Evolutionary conservation across 2,113 vertebrate genomes (phyloP).

Genomic region (Eupsittula cactorum): DNA sequence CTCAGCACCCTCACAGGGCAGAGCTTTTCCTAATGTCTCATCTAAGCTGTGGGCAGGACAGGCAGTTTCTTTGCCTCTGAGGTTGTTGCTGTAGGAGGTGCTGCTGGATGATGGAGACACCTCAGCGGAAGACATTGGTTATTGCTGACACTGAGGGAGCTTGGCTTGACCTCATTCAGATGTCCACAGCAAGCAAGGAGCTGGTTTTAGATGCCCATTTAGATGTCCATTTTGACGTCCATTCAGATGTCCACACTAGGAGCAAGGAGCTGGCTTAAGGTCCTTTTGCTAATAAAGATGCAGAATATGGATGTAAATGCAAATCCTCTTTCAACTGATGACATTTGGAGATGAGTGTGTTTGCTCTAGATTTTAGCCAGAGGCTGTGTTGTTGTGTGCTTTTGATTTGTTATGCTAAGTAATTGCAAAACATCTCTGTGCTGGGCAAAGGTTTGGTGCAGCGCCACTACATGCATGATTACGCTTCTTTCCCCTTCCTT

Average conservation of each 20-base stretch:
- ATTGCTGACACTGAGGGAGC: not conserved
- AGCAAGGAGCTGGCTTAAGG: not conserved
- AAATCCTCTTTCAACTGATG: slow-evolving; percentile 10
- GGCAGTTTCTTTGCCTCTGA: not conserved
- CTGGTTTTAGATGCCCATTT: not conserved
- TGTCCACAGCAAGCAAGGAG: accelerated
- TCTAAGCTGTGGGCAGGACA: not conserved
- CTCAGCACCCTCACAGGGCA: not conserved
- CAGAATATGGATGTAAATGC: not conserved
- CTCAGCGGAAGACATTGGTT: not conserved
- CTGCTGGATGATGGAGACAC: not conserved
- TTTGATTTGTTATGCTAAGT: slow-evolving; percentile 26
- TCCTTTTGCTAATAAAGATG: not conserved
- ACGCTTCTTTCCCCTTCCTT: not conserved
- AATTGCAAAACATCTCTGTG: not conserved
- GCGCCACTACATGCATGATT: not conserved
- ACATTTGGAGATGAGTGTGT: not conserved
- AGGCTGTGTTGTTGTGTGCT: not conserved
- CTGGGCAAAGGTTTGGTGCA: not conserved
- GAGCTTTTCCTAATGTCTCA: not conserved
- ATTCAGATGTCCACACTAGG: not conserved
- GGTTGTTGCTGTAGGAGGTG: not conserved
- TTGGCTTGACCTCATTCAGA: not conserved
- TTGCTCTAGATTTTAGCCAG: not conserved
- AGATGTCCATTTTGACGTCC: no score